These are phyloP conservation scores for Pipistrellus nathusii DNA, from an alignment of 2,797 vertebrate species.

Conservation along the genomic window DNA sequence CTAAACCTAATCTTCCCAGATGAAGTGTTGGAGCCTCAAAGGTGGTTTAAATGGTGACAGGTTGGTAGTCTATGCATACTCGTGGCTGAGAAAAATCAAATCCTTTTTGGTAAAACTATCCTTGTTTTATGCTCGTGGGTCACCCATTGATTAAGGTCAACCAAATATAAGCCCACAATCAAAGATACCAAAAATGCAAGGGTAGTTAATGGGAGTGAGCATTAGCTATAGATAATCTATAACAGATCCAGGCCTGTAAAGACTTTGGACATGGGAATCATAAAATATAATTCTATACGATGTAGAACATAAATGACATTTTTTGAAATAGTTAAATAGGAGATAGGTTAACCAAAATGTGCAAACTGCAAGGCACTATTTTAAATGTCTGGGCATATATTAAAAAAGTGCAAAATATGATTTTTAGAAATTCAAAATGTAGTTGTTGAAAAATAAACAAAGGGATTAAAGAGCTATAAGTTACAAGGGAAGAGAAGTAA, in stretches of 20 bases:
- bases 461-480: neutral
- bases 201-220: neutral
- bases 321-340: neutral
- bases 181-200: neutral
- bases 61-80: neutral
- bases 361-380: neutral
- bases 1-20: neutral
- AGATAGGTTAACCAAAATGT: neutral
- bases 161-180: neutral
- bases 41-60: neutral
- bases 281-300: neutral
- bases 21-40: neutral
- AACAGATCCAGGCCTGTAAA: neutral
- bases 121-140: neutral
- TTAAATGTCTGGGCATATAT: neutral
- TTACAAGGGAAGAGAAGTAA: neutral
- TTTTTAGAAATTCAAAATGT: neutral
- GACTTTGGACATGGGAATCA: neutral
- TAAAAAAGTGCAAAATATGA: neutral
- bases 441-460: neutral
- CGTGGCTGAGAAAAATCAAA: neutral
- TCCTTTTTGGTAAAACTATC: neutral
- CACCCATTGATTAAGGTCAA: neutral
- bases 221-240: neutral
- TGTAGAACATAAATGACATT: neutral